phyloP scores from a whole-genome alignment of 2,888 invertebrate species.

The Escarpia spicata region DNA sequence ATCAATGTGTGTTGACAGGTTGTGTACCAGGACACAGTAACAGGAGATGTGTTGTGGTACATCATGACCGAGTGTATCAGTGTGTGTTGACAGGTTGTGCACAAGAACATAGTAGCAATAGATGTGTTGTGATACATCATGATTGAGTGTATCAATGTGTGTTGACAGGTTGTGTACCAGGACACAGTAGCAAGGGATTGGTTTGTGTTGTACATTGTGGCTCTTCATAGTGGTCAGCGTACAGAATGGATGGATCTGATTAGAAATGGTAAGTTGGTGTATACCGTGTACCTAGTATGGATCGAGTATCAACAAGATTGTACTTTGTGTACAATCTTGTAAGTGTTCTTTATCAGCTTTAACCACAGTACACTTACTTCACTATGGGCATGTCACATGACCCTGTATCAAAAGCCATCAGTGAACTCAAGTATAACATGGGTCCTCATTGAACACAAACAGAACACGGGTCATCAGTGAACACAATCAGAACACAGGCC shows the following conservation, averaged over 20 bases:
- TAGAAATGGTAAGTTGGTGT: background rate
- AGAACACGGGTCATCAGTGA: too few species aligned
- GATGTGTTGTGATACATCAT: background rate
- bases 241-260: constrained; percentile 23
- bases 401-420: too few species aligned
- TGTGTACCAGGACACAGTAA: constrained; percentile 8
- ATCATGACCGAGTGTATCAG: background rate
- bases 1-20: background rate
- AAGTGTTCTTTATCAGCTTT: too few species aligned
- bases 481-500: too few species aligned
- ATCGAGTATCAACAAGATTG: too few species aligned
- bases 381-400: too few species aligned
- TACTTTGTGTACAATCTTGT: too few species aligned
- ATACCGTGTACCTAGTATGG: too few species aligned
- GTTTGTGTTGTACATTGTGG: constrained; percentile 8
- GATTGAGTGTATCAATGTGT: background rate
- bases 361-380: too few species aligned
- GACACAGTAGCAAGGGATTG: background rate
- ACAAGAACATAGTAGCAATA: background rate
- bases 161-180: constrained; percentile 19
- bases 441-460: too few species aligned
- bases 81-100: constrained; percentile 17
- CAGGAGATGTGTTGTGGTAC: background rate
- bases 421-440: too few species aligned
- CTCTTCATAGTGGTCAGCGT: background rate